Base-by-base conservation (phyloP, 1,140 invertebrate genomes). In the Penaeus vannamei region DNA sequence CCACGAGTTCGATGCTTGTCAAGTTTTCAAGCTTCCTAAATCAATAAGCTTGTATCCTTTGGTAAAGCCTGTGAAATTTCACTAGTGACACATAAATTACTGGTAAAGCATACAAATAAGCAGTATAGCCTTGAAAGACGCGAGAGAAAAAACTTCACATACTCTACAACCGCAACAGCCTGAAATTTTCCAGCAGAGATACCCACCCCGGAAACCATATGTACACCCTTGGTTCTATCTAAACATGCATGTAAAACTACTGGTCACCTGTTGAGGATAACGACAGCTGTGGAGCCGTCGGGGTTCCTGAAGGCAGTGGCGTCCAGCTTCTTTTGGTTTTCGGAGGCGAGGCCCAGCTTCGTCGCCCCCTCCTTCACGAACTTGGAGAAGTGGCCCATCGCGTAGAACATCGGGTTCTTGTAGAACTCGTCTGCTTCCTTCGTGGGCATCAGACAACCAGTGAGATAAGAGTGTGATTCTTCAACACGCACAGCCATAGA, bases 371-470 rank as follows among this genome's bases (percentile, higher is more conserved):
- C 93, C 1, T 94, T 94, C 22, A 97, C 93, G 92, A 97, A 97
- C 93, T 96, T 97, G 62, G 96, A 96, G 91, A 98, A 97, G 93
- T 98, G 97, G 3, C 95, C 96, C 91, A 98, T 93, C 22, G 95
- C 95, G 93, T 98, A 98, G 92, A 95, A 98, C 94, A 97, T 96
- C 0, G 97, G 97, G 91, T 98, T 96, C 92, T 98, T 98, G 92
- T 97, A 97, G 92, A 98, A 97, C 92, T 97, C 93, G 17, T 92
- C 89, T 12, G 36, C 59, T 69, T 79, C 85, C 85, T 87, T 53
- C 32, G 14, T 12, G 53, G 2, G 53, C 12, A 12, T 14, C 12
- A 53, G 53, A 17, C n/a, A n/a, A 32, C 53, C 2, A 20, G 29
- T 14, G 14, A 10, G 32, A 22, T n/a, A 22, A 29, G 3, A 10